A percentile compares a stretch with the other conserved stretches of the same genome.
Evolutionary conservation across 30 jellyfish, hydroid and myxozoan species (phyloP).

Genomic region (Catostylus mosaicus): DNA sequence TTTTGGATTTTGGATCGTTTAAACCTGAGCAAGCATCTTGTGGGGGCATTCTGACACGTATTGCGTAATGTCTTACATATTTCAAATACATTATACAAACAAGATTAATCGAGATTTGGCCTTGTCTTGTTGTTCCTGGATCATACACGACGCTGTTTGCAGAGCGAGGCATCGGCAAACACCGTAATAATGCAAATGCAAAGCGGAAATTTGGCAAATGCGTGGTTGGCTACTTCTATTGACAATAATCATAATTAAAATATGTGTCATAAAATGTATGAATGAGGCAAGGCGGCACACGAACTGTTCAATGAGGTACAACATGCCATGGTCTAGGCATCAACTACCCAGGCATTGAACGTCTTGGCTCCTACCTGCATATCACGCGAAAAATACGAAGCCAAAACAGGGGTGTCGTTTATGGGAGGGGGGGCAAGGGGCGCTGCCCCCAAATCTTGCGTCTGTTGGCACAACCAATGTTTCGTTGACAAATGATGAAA

Average conservation of each 20-base stretch:
- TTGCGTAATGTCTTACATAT: neutral
- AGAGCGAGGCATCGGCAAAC: neutral
- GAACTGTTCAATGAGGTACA: too few relatives aligned
- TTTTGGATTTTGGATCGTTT: neutral
- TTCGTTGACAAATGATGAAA: too few relatives aligned
- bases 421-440: too few relatives aligned
- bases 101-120: slow-evolving; percentile 4
- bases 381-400: too few relatives aligned
- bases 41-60: neutral
- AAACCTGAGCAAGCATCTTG: neutral
- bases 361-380: too few relatives aligned
- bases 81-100: neutral
- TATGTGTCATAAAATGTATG: neutral
- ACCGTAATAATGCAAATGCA: neutral
- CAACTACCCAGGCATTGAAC: too few relatives aligned
- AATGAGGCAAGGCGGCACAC: neutral
- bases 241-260: neutral
- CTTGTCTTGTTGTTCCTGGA: slow-evolving; percentile 2
- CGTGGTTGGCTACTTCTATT: slow-evolving; percentile 6
- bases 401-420: too few relatives aligned
- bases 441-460: too few relatives aligned
- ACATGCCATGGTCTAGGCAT: too few relatives aligned
- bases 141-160: neutral
- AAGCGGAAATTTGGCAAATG: neutral
- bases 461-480: too few relatives aligned